phyloP scores from a whole-genome alignment of 1,140 invertebrate genomes.

The Coelopa frigida region DNA sequence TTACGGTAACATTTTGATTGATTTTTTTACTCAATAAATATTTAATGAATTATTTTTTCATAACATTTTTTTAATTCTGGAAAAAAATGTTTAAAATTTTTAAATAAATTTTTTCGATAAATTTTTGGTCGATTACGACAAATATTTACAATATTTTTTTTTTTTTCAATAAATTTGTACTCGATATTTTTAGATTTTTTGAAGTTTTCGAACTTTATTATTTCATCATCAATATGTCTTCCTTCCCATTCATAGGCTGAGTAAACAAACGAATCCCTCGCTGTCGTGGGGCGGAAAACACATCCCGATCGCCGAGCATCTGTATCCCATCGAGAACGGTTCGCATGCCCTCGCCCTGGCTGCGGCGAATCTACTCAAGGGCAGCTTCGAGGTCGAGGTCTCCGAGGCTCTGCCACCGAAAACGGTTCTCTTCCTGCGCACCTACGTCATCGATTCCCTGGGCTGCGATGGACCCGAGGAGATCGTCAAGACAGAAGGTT shows the following conservation, averaged over 20 bases:
- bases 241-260: too few species aligned
- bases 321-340: constrained; percentile 11
- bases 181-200: not conserved
- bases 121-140: too few species aligned
- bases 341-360: too few species aligned
- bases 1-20: too few species aligned
- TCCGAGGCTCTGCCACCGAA: constrained; percentile 27
- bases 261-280: constrained; percentile 34
- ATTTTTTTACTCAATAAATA: too few species aligned
- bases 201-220: not conserved
- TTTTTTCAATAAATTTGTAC: not conserved
- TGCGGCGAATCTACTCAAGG: too few species aligned
- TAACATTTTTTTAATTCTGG: too few species aligned
- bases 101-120: too few species aligned
- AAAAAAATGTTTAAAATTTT: too few species aligned
- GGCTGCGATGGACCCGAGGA: constrained; percentile 26
- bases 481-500: constrained; percentile 28
- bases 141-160: not conserved
- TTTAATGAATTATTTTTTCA: too few species aligned
- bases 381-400: not conserved
- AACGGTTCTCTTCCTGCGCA: constrained; percentile 31
- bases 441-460: constrained; percentile 23
- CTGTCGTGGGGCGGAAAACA: constrained; percentile 34
- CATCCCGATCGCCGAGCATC: constrained; percentile 22
- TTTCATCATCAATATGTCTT: constrained; percentile 1